Evolutionary conservation across 2,797 vertebrate species (phyloP), one percentile per base, ranked within the genome.

Genomic region (Helicolenus hilgendorfi): DNA sequence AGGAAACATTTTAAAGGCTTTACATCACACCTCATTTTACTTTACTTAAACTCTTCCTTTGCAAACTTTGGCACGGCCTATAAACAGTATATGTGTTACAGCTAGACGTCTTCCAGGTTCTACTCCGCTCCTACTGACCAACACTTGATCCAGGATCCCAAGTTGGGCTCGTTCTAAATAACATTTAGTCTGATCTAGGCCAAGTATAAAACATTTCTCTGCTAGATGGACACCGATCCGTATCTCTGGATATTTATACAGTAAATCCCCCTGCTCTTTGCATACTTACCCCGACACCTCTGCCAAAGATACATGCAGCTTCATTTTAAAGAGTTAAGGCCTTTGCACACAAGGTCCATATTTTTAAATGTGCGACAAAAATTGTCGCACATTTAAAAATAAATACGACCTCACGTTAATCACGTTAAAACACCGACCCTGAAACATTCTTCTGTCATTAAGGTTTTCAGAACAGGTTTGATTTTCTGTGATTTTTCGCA

Each of bases 391-490:
- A 0, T 38, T 38, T 38, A 38, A 38, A 38, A 38, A 38, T 38
- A 38, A 38, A 38, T 38, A 38, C 36, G 11, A 38, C 36, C 36
- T 38, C 36, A 38, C 11, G 1, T 38, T 38, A 38, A 38, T 35
- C 33, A 35, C 33, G 3, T 35, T 35, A 35, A 35, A 38, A 38
- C 36, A 38, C 11, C 36, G 11, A 38, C 36, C 36, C 2, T 38
- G 2, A 38, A 38, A 38, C 38, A 14, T 41, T 41, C 38, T 15
- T 41, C 36, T 38, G 36, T 38, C 38, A 41, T 41, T 15, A 41
- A 41, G 14, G 38, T 41, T 41, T 49, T 49, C 18, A 0, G 45
- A 49, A 49, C 15, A 4, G 0, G 18, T 49, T 49, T 0, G 1
- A 49, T 49, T 49, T 49, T 49, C 45, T 49, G 18, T 0, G 7